Evolutionary conservation across 2,113 vertebrate genomes (phyloP).

Genomic region (Eudyptes chrysolophus): DNA sequence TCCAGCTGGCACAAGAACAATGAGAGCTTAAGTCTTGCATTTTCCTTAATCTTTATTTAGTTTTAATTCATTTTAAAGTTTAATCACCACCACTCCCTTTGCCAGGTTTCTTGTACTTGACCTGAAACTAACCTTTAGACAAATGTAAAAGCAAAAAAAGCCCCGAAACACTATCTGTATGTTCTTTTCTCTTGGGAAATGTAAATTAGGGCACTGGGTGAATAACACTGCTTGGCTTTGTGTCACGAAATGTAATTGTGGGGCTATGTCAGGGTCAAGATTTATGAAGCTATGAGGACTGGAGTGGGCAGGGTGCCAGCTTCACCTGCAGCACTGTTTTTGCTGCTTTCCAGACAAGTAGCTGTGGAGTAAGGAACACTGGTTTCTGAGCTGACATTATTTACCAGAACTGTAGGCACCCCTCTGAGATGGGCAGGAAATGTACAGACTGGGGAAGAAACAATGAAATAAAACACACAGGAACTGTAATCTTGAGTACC

Average conservation of each 20-base stretch:
- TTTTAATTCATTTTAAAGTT: constrained; percentile 69
- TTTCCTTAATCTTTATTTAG: constrained; percentile 63
- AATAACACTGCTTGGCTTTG: constrained; percentile 73
- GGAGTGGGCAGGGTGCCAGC: constrained; percentile 58
- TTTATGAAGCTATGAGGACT: constrained; percentile 74
- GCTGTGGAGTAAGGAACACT: background rate
- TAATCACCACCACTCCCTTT: constrained; percentile 26
- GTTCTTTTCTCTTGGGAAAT: constrained; percentile 73
- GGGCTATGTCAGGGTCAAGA: constrained; percentile 58
- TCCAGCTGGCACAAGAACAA: constrained; percentile 68
- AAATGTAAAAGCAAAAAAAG: constrained; percentile 58
- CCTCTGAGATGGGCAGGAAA: background rate
- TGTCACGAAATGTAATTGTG: constrained; percentile 71
- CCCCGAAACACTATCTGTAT: constrained; percentile 66
- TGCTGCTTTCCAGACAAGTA: constrained; percentile 9
- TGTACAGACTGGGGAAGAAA: background rate
- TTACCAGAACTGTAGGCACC: background rate
- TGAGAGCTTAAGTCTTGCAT: constrained; percentile 31
- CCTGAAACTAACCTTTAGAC: constrained; percentile 70
- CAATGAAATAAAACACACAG: background rate
- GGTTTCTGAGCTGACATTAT: background rate
- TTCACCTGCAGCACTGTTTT: constrained; percentile 59
- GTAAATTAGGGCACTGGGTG: constrained; percentile 69
- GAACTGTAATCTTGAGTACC: background rate
- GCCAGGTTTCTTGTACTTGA: constrained; percentile 65